Evolutionary conservation across 2,888 invertebrate genomes (phyloP).

Genomic region (Leptopilina syphax): DNA sequence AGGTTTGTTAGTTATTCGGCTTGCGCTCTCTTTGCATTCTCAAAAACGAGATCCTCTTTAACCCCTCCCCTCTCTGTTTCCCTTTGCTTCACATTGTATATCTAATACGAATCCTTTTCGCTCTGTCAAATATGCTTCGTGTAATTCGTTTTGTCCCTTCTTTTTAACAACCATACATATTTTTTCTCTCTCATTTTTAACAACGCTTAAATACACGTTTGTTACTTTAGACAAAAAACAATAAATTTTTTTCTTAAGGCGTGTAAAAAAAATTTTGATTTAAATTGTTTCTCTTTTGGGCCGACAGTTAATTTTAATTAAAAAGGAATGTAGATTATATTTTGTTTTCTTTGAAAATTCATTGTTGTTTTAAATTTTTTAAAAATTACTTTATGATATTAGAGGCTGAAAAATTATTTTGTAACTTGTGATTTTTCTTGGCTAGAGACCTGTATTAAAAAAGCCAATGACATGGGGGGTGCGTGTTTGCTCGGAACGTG

Average conservation of each 20-base stretch:
- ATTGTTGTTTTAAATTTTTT: background rate
- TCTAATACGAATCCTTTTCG: slow-evolving; percentile 52
- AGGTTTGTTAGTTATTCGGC: slow-evolving; percentile 61
- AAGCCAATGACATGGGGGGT: slow-evolving; percentile 58
- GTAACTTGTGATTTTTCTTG: slow-evolving; percentile 48
- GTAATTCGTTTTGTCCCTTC: slow-evolving; percentile 45
- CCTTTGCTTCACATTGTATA: background rate
- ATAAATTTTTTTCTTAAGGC: too few species aligned
- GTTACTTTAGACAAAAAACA: too few species aligned
- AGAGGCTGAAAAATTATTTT: slow-evolving; percentile 52
- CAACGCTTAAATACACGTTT: background rate
- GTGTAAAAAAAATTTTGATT: too few species aligned
- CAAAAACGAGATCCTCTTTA: slow-evolving; percentile 49
- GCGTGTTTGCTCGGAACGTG: slow-evolving; percentile 50
- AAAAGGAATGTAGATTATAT: background rate
- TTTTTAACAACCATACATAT: slow-evolving; percentile 18
- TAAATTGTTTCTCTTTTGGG: too few species aligned
- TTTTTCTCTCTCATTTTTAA: too few species aligned
- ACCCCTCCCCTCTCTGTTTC: too few species aligned
- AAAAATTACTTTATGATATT: too few species aligned
- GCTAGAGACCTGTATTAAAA: slow-evolving; percentile 53
- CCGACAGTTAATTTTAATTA: background rate
- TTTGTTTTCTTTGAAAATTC: background rate
- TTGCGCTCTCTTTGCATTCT: slow-evolving; percentile 57
- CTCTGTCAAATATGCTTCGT: slow-evolving; percentile 47